A percentile compares a stretch with the other conserved stretches of the same genome.
Conservation (phyloP, 2,797 vertebrate species). For the Macropus fuliginosus region DNA sequence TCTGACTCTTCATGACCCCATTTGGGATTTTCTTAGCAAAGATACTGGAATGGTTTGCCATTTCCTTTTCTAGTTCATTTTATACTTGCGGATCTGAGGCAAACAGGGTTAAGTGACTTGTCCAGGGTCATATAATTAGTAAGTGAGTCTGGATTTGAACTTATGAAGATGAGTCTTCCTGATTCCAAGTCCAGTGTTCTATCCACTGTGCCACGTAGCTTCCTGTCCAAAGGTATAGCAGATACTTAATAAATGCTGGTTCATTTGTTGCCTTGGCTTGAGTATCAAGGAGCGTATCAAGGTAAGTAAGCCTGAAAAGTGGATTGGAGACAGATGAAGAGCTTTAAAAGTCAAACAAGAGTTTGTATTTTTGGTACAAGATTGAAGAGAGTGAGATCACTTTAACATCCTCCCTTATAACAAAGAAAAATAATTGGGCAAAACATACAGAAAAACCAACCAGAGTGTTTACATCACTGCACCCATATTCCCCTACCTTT, state of each 20-base stretch:
- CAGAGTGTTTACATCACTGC: not conserved
- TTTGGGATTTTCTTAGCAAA: not conserved
- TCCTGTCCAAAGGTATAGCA: not conserved
- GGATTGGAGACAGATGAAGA: not conserved
- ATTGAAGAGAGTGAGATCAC: not conserved
- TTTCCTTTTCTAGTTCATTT: not conserved
- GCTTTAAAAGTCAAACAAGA: not conserved
- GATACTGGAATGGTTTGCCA: not conserved
- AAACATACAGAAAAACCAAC: not conserved
- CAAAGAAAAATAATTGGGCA: not conserved
- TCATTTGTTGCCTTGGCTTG: not conserved
- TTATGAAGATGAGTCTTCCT: not conserved
- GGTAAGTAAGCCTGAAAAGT: not conserved
- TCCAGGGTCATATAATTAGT: not conserved
- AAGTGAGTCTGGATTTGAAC: not conserved
- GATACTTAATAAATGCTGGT: not conserved
- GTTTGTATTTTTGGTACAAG: not conserved
- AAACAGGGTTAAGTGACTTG: not conserved
- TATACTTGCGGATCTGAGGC: not conserved
- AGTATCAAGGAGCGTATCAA: not conserved
- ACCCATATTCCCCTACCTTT: not conserved
- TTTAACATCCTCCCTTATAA: not conserved
- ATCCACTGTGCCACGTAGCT: not conserved
- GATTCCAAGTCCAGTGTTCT: not conserved
- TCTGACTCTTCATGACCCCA: not conserved